Evolutionary conservation across 2,888 invertebrate species (phyloP), one percentile per base, ranked within the genome.

Genomic region (Taphrorychus bicolor): DNA sequence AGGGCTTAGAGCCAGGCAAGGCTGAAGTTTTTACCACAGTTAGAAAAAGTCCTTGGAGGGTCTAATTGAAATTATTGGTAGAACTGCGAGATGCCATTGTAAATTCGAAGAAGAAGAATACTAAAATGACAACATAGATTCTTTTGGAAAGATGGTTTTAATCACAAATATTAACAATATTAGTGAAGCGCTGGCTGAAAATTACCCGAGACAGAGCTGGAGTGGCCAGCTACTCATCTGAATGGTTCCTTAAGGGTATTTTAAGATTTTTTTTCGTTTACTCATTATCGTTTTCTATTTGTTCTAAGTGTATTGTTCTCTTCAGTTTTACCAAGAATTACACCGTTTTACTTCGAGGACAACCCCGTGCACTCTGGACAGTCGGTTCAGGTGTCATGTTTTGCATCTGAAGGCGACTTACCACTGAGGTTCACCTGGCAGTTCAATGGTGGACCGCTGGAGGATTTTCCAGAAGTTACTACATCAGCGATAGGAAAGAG

Each of bases 291-390:
- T 45, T 45, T n/a, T 14, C 16, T 45, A 45, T 9, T 45, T 45
- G 7, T 19, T 51, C 2, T 51, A 22, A 51, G 2, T 18, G 7
- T n/a, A 51, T 51, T 51, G 11, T 58, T 59, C 54, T 59, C 16
- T 61, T 52, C 83, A 89, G 89, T 89, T 81, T 84, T 87, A 74
- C 89, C 89, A 72, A 85, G 87, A 79, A 87, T 89, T 78, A 81
- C 87, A 74, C 87, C 89, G 72, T 90, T 89, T 78, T 81, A 85
- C 60, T 89, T 89, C 76, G 89, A 88, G 75, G 87, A 89, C 72
- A 86, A 86, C 76, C 86, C 88, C 59, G 84, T 85, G 66, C 86
- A 88, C 73, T 81, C 83, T 68, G 83, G 88, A 73, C 88, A 89
- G 77, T 86, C 86, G 71, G 85, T 87, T 70, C 87, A 88, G 78